Evolutionary conservation across 2,888 invertebrate species (phyloP), one percentile per base, ranked within the genome.

Genomic region (Drosophila borealis): DNA sequence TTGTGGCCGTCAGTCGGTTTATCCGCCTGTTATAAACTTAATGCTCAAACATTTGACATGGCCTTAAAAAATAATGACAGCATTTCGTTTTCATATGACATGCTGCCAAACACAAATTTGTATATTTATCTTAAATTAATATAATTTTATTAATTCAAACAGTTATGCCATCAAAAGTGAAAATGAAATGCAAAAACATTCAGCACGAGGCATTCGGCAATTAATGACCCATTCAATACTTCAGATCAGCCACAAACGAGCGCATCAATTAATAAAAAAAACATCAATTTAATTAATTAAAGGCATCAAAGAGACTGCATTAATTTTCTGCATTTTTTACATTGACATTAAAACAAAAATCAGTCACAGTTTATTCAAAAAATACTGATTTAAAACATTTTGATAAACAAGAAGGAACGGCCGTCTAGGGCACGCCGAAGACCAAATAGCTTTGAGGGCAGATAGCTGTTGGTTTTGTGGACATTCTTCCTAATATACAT

Each of bases 1-100:
- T 84, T 84, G 85, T 84, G 68, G 72, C 61, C 66, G 34, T 29
- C 29, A 36, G 60, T 19, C 68, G 64, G 41, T 66, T 61, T 39
- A 64, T 61, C 29, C 39, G 68, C 50, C 37, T 13, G 36, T 65
- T 69, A 37, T 69, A 73, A 68, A 70, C 69, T 70, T 68, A 64
- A 77, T 81, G 65, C 56, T 13, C 49, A 61, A 64, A 60, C 72
- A 81, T 73, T 84, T 78, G 63, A 70, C 76, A 81, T 61, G 63
- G 33, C 67, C 59, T 78, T 75, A 66, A 63, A 81, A 73, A 78
- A 78, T 76, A 50, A 77, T 83, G 79, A 73, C 59, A 71, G 72
- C 68, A 70, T 73, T 79, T 83, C 36, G 65, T 70, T 74, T 78
- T 63, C 59, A 63, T 67, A 69, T 65, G 65, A 21, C 69, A 63